A percentile compares a stretch with the other conserved stretches of the same genome.
Evolutionary conservation across 2,888 invertebrate species (phyloP).

Genomic region (Iselma pallidipennis): DNA sequence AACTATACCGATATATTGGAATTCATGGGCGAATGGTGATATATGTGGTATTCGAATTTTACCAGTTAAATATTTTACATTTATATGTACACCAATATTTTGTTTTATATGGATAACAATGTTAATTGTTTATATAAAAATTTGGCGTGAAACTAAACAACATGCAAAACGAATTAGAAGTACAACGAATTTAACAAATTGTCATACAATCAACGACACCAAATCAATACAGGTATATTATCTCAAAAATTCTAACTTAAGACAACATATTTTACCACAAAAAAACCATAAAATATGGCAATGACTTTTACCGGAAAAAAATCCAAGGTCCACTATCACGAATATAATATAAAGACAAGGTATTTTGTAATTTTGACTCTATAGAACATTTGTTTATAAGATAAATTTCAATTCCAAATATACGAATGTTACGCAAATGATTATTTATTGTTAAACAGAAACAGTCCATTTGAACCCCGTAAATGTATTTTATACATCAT

Average conservation of each 20-base stretch:
- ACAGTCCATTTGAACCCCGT: no score
- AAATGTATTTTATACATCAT: no score
- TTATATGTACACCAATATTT: slow-evolving; percentile 71
- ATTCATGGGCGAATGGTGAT: slow-evolving; percentile 63
- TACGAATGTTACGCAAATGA: no score
- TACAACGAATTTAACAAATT: slow-evolving; percentile 60
- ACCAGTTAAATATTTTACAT: slow-evolving; percentile 52
- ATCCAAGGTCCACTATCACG: no score
- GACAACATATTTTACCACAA: not conserved
- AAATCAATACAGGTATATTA: slow-evolving; percentile 72
- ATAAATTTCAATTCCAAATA: no score
- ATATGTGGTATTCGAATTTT: slow-evolving; percentile 71
- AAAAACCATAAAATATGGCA: not conserved
- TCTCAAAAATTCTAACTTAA: not conserved
- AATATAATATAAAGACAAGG: no score
- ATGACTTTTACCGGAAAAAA: no score
- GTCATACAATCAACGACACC: slow-evolving; percentile 60
- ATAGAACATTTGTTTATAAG: no score
- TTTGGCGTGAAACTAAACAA: slow-evolving; percentile 76
- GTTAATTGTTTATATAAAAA: slow-evolving; percentile 75
- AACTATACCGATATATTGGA: slow-evolving; percentile 76
- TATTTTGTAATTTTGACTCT: no score
- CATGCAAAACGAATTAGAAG: slow-evolving; percentile 71
- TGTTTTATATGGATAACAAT: slow-evolving; percentile 74
- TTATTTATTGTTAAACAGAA: no score